These are phyloP conservation scores for Lytechinus variegatus DNA, from an alignment of 35 echinoderm and acorn worm species.

Conservation along the genomic window DNA sequence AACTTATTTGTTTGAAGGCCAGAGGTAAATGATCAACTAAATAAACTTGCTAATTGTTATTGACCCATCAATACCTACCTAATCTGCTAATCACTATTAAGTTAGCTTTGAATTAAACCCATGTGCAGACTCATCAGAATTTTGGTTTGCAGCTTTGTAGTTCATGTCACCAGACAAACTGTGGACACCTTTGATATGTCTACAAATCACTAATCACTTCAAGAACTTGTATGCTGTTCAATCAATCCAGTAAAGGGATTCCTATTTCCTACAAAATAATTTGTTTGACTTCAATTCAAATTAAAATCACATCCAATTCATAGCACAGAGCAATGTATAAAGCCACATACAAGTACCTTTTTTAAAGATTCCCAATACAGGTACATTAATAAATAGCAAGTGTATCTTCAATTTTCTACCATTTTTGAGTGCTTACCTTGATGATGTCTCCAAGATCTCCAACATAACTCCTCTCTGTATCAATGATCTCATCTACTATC, in stretches of 20 bases:
- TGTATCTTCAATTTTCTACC: too few species aligned
- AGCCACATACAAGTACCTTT: too few species aligned
- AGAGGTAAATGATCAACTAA: background rate
- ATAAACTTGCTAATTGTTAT: background rate
- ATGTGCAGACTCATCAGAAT: background rate
- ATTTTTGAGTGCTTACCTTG: slow-evolving; percentile 54
- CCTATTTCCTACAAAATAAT: too few species aligned
- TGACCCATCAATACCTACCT: background rate
- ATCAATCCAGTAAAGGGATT: too few species aligned
- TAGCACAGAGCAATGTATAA: too few species aligned
- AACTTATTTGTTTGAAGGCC: background rate
- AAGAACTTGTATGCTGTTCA: too few species aligned
- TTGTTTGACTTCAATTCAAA: too few species aligned
- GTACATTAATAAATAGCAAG: too few species aligned
- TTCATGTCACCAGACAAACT: background rate
- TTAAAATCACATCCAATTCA: too few species aligned
- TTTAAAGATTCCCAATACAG: too few species aligned
- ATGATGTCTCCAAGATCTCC: slow-evolving; percentile 76
- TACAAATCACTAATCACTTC: too few species aligned
- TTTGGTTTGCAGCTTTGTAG: background rate
- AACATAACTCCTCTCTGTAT: slow-evolving; percentile 83
- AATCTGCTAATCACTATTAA: background rate
- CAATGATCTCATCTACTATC: slow-evolving; percentile 76
- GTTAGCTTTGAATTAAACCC: background rate
- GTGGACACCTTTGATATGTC: too few species aligned